These are phyloP conservation scores for Phenganax subtilis DNA, from an alignment of 92 coral and sea anemone genomes.

Conservation along the genomic window DNA sequence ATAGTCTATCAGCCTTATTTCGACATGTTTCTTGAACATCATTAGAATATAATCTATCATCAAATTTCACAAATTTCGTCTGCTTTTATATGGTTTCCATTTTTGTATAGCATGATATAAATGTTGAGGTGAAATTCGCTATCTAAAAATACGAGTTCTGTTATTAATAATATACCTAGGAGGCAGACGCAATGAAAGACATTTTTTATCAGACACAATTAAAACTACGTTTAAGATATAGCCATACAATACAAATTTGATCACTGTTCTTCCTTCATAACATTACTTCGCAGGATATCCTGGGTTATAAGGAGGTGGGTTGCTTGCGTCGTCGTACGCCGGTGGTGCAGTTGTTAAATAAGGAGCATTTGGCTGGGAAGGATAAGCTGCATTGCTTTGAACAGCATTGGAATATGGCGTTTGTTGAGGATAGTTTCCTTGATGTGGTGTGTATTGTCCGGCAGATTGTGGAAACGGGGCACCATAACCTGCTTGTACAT, in stretches of 20 bases:
- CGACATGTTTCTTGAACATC: not conserved
- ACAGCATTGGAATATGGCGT: conserved; percentile 22
- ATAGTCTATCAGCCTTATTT: conserved; percentile 6
- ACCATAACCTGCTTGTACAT: conserved; percentile 31
- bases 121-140: not conserved
- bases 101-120: not conserved
- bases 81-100: not conserved
- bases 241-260: not conserved
- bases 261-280: not conserved
- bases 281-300: conserved; percentile 20
- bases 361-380: conserved; percentile 9
- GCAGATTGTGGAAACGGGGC: conserved; percentile 29
- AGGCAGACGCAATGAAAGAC: not conserved
- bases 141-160: conserved; percentile 18
- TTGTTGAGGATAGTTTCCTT: conserved; percentile 12
- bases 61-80: conserved; percentile 15
- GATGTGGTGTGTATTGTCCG: not conserved
- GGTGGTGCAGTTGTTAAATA: conserved; percentile 26
- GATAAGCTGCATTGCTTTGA: conserved; percentile 21
- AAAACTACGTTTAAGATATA: not conserved
- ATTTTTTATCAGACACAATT: not conserved
- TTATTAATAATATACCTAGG: not conserved
- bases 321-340: conserved; percentile 33
- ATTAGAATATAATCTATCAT: conserved; percentile 8
- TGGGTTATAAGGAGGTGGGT: conserved; percentile 40